A percentile compares a stretch with the other conserved stretches of the same genome.
phyloP scores from a whole-genome alignment of 2,113 vertebrate species.

The Eidolon helvum region DNA sequence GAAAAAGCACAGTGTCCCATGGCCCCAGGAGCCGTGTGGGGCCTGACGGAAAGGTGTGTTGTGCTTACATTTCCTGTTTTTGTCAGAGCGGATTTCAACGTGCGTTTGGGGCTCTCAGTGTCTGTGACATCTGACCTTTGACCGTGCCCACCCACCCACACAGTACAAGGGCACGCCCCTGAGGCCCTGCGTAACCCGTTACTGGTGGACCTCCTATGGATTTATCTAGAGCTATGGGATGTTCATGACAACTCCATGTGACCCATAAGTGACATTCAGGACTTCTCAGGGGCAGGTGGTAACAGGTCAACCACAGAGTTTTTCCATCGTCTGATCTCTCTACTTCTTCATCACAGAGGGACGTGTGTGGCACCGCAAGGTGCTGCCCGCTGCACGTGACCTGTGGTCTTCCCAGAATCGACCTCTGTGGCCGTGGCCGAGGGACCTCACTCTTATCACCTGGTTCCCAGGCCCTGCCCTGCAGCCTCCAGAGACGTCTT shows the following conservation, averaged over 20 bases:
- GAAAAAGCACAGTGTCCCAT: rapidly evolving
- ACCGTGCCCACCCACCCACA: rapidly evolving
- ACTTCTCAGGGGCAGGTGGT: not conserved
- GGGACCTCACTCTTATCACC: not conserved
- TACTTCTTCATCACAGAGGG: not conserved
- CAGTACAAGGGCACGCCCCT: rapidly evolving
- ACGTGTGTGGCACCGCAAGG: rapidly evolving
- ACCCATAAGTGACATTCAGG: not conserved
- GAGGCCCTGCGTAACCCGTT: rapidly evolving
- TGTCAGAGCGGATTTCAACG: not conserved
- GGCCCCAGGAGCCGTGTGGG: rapidly evolving
- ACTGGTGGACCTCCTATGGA: rapidly evolving
- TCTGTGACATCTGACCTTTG: not conserved
- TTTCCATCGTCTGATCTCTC: not conserved
- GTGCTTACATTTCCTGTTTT: not conserved
- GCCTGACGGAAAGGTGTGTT: rapidly evolving
- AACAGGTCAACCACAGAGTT: not conserved
- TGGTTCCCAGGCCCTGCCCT: not conserved
- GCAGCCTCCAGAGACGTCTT: too few species aligned
- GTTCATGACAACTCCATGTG: not conserved
- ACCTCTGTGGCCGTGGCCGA: not conserved
- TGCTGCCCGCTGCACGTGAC: not conserved
- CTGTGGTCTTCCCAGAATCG: not conserved
- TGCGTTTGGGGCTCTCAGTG: not conserved
- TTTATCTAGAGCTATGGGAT: not conserved